phyloP scores from a whole-genome alignment of 2,888 invertebrate species.

The Apomyelois bistriatella region DNA sequence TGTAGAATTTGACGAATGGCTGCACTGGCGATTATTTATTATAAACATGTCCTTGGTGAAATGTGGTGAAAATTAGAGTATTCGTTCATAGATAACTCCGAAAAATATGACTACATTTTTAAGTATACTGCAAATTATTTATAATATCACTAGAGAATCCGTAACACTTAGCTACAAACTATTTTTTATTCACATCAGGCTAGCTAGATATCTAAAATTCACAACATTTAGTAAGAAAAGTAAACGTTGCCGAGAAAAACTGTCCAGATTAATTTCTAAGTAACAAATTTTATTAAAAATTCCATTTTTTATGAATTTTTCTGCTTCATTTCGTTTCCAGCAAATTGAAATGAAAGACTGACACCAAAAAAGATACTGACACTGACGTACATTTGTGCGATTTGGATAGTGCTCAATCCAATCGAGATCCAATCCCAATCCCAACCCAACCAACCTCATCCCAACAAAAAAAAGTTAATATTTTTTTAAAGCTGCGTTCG shows the following conservation, averaged over 20 bases:
- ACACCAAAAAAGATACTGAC: no score
- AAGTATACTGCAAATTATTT: conserved; percentile 25
- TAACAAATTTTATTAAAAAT: conserved; percentile 15
- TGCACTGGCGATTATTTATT: conserved; percentile 64
- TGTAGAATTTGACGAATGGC: conserved; percentile 65
- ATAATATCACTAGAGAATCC: conserved; percentile 33
- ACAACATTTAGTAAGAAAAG: neutral
- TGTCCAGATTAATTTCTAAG: neutral
- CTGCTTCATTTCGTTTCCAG: conserved; percentile 6
- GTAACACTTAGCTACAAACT: conserved; percentile 12
- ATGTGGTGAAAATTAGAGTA: conserved; percentile 52
- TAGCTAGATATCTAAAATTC: neutral
- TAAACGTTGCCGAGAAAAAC: neutral
- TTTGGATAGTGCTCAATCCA: no score
- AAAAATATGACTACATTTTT: conserved; percentile 40
- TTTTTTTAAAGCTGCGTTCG: no score
- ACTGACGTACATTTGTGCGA: no score
- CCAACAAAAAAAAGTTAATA: no score
- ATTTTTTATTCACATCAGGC: neutral
- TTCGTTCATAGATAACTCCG: conserved; percentile 54
- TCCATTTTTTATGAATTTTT: neutral
- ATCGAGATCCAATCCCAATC: no score
- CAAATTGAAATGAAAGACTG: conserved; percentile 17
- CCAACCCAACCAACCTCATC: no score
- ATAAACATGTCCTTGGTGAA: conserved; percentile 76